Percentiles rank a stretch among this genome's conserved stretches.
Evolutionary conservation across 2,113 vertebrate genomes (phyloP).

Genomic region (Phylloscopus trochilus): DNA sequence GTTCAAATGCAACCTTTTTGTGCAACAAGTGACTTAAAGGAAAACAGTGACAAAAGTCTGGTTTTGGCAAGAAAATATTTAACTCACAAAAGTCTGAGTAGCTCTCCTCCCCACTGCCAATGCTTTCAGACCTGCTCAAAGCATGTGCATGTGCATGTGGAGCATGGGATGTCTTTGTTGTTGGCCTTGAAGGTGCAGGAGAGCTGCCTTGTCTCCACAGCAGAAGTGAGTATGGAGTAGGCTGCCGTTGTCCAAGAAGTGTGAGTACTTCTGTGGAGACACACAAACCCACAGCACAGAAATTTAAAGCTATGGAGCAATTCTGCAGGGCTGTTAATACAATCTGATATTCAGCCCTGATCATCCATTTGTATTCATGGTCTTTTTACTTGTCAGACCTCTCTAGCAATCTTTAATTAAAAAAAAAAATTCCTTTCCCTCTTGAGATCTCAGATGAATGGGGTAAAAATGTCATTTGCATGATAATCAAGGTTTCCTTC

Average conservation of each 20-base stretch:
- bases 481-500: background rate
- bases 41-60: background rate
- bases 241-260: background rate
- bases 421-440: background rate
- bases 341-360: background rate
- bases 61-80: background rate
- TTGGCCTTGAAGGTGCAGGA: background rate
- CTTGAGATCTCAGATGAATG: background rate
- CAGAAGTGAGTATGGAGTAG: background rate
- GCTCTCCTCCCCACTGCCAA: background rate
- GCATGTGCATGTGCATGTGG: background rate
- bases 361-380: background rate
- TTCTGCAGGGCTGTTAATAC: background rate
- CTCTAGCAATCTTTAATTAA: background rate
- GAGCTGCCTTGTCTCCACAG: background rate
- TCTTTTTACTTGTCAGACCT: background rate
- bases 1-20: background rate
- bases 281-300: background rate
- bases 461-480: background rate
- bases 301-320: background rate
- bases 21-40: background rate
- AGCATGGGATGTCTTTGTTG: background rate
- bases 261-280: background rate
- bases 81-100: background rate
- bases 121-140: background rate